phyloP scores from a whole-genome alignment of 2,113 vertebrate genomes.

The Leuciscus idus region DNA sequence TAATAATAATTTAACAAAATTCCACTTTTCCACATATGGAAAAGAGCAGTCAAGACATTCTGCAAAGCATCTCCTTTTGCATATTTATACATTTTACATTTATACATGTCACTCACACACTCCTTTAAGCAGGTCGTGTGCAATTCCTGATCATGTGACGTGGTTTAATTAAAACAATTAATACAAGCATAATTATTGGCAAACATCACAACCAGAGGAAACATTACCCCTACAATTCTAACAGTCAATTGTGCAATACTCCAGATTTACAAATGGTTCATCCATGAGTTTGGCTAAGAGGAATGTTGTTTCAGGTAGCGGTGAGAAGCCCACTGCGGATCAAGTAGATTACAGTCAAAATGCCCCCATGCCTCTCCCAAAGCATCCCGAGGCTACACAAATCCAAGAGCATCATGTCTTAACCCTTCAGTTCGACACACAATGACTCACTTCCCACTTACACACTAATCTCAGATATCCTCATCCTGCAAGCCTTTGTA shows the following conservation, averaged over 20 bases:
- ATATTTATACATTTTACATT: no score
- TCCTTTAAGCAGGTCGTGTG: background rate
- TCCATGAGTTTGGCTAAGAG: background rate
- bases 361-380: conserved; percentile 62
- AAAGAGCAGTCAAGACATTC: background rate
- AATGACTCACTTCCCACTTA: conserved; percentile 57
- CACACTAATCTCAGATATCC: conserved; percentile 58
- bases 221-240: background rate
- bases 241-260: background rate
- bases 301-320: background rate
- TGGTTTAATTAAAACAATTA: background rate
- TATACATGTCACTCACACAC: background rate
- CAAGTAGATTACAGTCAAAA: conserved; percentile 58
- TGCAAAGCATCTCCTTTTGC: background rate
- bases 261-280: background rate
- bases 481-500: conserved; percentile 33
- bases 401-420: conserved; percentile 48
- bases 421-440: conserved; percentile 52
- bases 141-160: background rate
- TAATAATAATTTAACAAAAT: background rate
- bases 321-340: background rate
- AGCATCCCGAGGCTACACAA: conserved; percentile 59
- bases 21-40: background rate
- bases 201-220: background rate
- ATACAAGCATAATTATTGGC: background rate